Evolutionary conservation across 2,113 vertebrate genomes (phyloP).

Genomic region (Nothobranchius kuhntae): DNA sequence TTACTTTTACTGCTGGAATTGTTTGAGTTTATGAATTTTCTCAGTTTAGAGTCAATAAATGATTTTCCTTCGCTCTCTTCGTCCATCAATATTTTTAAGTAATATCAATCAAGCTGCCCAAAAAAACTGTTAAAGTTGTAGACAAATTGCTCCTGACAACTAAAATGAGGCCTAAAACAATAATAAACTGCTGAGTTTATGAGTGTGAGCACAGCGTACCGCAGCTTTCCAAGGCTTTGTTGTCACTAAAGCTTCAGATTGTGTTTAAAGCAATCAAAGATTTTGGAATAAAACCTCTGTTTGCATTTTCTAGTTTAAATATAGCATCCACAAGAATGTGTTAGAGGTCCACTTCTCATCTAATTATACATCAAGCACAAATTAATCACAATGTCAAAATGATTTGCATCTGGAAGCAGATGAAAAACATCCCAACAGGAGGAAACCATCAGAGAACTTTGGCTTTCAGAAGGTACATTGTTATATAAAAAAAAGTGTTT

Average conservation of each 20-base stretch:
- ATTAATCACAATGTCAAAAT: constrained; percentile 34
- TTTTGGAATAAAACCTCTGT: background rate
- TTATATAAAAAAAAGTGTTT: constrained; percentile 48
- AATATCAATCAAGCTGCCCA: background rate
- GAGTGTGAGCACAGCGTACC: background rate
- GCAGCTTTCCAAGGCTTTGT: background rate
- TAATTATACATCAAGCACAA: constrained; percentile 26
- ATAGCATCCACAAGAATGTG: constrained; percentile 27
- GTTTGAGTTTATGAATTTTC: background rate
- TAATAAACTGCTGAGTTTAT: background rate
- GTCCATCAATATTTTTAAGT: background rate
- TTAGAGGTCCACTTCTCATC: constrained; percentile 41
- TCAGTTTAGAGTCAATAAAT: background rate
- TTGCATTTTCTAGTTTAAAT: constrained; percentile 24
- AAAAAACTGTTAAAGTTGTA: background rate
- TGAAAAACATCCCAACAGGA: constrained; percentile 31
- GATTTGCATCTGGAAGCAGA: constrained; percentile 26
- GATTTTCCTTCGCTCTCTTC: background rate
- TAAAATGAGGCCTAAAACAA: background rate
- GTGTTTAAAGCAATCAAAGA: constrained; percentile 16
- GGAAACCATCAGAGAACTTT: constrained; percentile 28
- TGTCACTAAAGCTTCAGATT: constrained; percentile 7
- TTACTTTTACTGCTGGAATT: background rate
- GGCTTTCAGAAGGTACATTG: constrained; percentile 15
- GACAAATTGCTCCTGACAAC: background rate